Percentiles rank a stretch among this genome's conserved stretches.
Conservation (phyloP, 2,797 vertebrate species). For the Danio tinwini region DNA sequence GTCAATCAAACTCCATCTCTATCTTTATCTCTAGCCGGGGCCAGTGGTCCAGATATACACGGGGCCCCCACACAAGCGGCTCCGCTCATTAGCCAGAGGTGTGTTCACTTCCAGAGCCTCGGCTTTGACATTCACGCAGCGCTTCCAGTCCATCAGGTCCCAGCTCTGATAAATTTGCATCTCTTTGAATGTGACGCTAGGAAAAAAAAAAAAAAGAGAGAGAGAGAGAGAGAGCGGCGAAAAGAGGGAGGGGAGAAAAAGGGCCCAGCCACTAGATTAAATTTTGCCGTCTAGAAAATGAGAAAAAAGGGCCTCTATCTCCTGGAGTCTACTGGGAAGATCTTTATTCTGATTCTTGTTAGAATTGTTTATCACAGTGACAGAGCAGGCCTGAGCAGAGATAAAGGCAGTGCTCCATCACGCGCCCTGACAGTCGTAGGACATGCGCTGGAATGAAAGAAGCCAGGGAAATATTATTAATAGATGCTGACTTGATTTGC, state of each 20-base stretch:
- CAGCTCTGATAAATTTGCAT: slow-evolving; percentile 94
- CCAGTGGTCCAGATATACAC: slow-evolving; percentile 51
- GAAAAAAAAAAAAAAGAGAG: slow-evolving; percentile 35
- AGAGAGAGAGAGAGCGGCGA: slow-evolving; percentile 58
- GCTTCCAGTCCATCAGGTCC: slow-evolving; percentile 91
- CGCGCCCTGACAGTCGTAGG: slow-evolving; percentile 96
- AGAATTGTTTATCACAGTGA: slow-evolving; percentile 99
- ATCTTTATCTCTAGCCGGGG: slow-evolving; percentile 23
- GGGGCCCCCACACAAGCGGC: slow-evolving; percentile 46
- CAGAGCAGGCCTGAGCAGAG: slow-evolving; percentile 98
- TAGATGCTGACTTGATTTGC: slow-evolving; percentile 99
- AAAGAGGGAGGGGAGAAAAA: slow-evolving; percentile 67
- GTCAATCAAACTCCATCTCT: slow-evolving; percentile 9
- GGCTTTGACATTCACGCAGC: slow-evolving; percentile 89
- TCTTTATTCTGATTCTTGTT: slow-evolving; percentile 99
- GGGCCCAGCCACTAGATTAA: slow-evolving; percentile 94
- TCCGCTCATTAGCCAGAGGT: slow-evolving; percentile 72
- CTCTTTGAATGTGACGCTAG: slow-evolving; percentile 97
- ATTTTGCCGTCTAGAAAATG: slow-evolving; percentile 99
- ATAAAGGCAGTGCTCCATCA: slow-evolving; percentile 99
- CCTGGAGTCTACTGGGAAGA: slow-evolving; percentile 98
- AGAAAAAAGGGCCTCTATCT: slow-evolving; percentile 97
- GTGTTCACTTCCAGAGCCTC: slow-evolving; percentile 85
- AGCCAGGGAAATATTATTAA: slow-evolving; percentile 99
- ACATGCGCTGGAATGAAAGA: slow-evolving; percentile 98